These are phyloP conservation scores for Hirtodrosophila alboralis DNA, from an alignment of 2,888 invertebrate genomes.

Conservation along the genomic window DNA sequence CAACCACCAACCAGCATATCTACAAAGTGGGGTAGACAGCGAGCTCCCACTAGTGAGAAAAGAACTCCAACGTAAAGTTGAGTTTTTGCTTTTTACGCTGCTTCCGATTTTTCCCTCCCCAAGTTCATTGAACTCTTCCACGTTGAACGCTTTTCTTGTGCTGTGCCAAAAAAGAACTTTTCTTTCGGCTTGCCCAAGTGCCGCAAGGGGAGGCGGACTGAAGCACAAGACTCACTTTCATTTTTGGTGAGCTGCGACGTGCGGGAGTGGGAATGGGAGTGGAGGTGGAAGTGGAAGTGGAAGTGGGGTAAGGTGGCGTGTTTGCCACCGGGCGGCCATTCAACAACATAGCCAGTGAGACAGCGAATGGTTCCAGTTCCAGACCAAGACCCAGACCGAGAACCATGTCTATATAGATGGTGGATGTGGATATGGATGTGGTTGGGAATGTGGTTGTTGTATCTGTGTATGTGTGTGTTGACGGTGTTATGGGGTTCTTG, in stretches of 20 bases:
- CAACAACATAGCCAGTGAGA: constrained; percentile 51
- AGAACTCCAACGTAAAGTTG: constrained; percentile 20
- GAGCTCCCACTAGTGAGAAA: constrained; percentile 32
- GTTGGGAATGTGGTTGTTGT: constrained; percentile 14
- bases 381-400: neutral
- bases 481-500: constrained; percentile 76
- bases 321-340: constrained; percentile 20
- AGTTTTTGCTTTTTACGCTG: constrained; percentile 31
- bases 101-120: constrained; percentile 46
- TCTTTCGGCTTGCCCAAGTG: constrained; percentile 14
- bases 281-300: neutral
- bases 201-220: constrained; percentile 1
- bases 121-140: constrained; percentile 66
- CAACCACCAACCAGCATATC: constrained; percentile 46
- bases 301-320: neutral
- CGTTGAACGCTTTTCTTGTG: constrained; percentile 47
- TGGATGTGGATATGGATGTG: constrained; percentile 12
- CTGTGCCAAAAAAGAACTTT: constrained; percentile 54
- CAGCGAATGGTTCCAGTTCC: constrained; percentile 37
- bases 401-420: constrained; percentile 9
- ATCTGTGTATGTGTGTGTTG: constrained; percentile 44
- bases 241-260: constrained; percentile 48
- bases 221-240: constrained; percentile 63
- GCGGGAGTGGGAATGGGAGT: constrained; percentile 23
- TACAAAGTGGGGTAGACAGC: constrained; percentile 32